These are phyloP conservation scores for Danio kyathit DNA, from an alignment of 2,797 vertebrate genomes.

Conservation along the genomic window DNA sequence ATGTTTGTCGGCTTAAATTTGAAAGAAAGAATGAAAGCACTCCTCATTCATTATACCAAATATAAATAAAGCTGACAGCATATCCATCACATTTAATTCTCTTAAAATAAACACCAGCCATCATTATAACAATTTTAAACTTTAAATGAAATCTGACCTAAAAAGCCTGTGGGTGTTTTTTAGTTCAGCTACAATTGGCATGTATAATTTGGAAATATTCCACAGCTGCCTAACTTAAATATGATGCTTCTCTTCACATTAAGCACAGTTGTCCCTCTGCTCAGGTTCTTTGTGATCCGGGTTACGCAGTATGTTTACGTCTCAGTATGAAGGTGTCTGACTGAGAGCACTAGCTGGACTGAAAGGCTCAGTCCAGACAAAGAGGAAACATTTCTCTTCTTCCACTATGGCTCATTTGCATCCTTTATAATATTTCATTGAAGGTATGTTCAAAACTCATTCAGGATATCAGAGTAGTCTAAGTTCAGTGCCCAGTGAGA, in stretches of 20 bases:
- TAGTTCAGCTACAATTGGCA: constrained; percentile 8
- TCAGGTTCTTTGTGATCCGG: constrained; percentile 11
- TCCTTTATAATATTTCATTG: constrained; percentile 39
- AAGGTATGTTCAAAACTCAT: background rate
- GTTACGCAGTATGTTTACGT: constrained; percentile 5
- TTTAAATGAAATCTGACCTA: constrained; percentile 17
- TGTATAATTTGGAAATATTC: constrained; percentile 6
- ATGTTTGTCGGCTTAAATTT: background rate
- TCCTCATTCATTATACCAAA: background rate
- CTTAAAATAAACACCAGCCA: constrained; percentile 43
- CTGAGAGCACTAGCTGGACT: constrained; percentile 17
- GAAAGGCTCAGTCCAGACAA: constrained; percentile 32
- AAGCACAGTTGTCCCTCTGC: constrained; percentile 10
- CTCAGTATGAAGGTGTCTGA: constrained; percentile 21
- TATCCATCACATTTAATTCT: constrained; percentile 20
- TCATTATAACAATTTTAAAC: constrained; percentile 10
- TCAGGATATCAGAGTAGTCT: constrained; percentile 5
- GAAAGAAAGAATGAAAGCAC: background rate
- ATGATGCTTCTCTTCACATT: background rate
- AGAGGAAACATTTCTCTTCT: background rate
- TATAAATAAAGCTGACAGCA: constrained; percentile 7
- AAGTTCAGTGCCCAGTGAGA: constrained; percentile 37
- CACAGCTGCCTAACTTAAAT: constrained; percentile 22
- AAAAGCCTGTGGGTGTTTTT: constrained; percentile 4
- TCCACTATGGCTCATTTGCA: constrained; percentile 53